phyloP scores from a whole-genome alignment of 2,888 invertebrate genomes.

The Diloba caeruleocephala region DNA sequence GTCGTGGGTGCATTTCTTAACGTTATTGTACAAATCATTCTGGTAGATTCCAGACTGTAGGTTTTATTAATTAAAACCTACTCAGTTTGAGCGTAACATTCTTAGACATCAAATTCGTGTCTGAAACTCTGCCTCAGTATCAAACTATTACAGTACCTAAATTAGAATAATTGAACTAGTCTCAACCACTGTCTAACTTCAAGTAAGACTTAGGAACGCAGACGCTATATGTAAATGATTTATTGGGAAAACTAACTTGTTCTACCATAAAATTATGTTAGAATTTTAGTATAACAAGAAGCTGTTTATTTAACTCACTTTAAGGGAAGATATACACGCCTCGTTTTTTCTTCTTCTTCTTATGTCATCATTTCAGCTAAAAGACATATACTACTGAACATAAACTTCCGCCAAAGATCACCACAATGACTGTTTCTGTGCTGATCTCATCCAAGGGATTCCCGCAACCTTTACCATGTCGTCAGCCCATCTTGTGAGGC shows the following conservation, averaged over 20 bases:
- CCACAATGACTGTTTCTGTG: no score
- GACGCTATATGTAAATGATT: slow-evolving; percentile 43
- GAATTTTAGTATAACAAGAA: slow-evolving; percentile 38
- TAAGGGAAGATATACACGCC: slow-evolving; percentile 8
- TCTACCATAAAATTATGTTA: slow-evolving; percentile 10
- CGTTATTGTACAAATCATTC: no score
- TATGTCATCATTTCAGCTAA: no score
- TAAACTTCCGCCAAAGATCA: no score
- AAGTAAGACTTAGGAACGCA: slow-evolving; percentile 23
- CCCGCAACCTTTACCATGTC: no score
- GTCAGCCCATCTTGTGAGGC: no score
- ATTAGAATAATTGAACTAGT: slow-evolving; percentile 23
- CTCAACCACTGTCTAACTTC: slow-evolving; percentile 24
- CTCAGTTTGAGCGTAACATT: slow-evolving; percentile 7
- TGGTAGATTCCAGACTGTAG: no score
- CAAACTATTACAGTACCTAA: slow-evolving; percentile 20
- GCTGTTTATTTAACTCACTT: slow-evolving; percentile 25
- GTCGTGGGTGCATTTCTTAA: no score
- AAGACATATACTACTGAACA: no score
- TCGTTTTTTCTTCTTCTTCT: no score
- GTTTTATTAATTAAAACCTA: slow-evolving; percentile 6
- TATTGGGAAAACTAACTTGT: slow-evolving; percentile 33
- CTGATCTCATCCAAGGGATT: no score
- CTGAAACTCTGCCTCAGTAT: slow-evolving; percentile 25
- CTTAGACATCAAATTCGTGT: slow-evolving; percentile 16